These are phyloP conservation scores for Okamejei kenojei DNA, from an alignment of 2,797 vertebrate genomes.

Conservation along the genomic window DNA sequence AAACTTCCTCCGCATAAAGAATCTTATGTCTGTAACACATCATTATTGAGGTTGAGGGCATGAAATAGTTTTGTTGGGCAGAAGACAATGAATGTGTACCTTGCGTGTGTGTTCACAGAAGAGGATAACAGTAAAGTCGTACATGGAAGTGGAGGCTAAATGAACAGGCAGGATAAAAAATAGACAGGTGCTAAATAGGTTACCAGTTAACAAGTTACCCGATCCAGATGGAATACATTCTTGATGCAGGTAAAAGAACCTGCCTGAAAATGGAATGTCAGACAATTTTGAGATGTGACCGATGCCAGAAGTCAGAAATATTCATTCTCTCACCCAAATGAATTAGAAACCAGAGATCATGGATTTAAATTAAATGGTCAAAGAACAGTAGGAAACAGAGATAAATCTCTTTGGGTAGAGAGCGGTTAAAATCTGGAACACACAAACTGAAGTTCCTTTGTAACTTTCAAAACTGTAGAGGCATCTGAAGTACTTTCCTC, in stretches of 20 bases:
- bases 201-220: not conserved
- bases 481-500: not conserved
- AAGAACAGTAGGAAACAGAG: not conserved
- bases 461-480: not conserved
- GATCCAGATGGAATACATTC: not conserved
- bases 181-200: not conserved
- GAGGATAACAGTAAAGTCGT: not conserved
- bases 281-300: not conserved
- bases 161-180: not conserved
- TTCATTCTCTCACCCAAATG: not conserved
- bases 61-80: not conserved
- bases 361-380: not conserved
- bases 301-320: not conserved
- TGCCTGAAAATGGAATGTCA: not conserved
- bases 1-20: not conserved
- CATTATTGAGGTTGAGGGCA: not conserved
- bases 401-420: no score
- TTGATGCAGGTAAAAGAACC: not conserved
- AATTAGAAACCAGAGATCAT: not conserved
- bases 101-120: not conserved
- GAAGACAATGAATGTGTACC: not conserved
- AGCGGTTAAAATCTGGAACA: no score
- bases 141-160: not conserved
- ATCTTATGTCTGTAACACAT: not conserved
- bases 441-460: not conserved